Conservation (phyloP, 2,113 vertebrate genomes). For the Phasianus colchicus region DNA sequence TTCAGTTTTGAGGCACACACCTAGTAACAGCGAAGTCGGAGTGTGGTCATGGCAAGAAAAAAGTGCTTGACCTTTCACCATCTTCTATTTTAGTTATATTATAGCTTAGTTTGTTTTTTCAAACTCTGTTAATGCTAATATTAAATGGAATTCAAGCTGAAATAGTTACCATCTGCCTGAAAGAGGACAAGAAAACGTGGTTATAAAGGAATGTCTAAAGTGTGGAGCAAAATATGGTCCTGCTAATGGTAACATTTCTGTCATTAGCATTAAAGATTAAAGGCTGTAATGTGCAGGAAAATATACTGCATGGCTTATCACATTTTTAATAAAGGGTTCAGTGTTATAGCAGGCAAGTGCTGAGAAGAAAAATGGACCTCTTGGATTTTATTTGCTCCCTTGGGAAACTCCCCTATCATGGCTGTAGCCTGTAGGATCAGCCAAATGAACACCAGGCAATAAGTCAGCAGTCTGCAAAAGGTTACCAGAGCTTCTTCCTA, state of each 20-base stretch:
- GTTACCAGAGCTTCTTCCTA: slow-evolving; percentile 69
- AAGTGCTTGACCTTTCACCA: background rate
- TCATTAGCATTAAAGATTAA: slow-evolving; percentile 60
- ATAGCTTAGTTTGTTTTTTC: slow-evolving; percentile 41
- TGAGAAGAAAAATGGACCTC: slow-evolving; percentile 64
- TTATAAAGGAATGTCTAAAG: slow-evolving; percentile 36
- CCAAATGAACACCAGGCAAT: slow-evolving; percentile 59
- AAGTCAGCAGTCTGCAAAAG: slow-evolving; percentile 58
- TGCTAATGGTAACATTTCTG: slow-evolving; percentile 39
- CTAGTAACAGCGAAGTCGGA: slow-evolving; percentile 32
- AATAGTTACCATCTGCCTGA: slow-evolving; percentile 73
- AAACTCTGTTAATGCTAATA: slow-evolving; percentile 48
- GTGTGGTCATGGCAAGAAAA: background rate
- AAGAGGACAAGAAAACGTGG: background rate
- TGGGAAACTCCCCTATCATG: slow-evolving; percentile 51
- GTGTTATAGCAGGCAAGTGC: slow-evolving; percentile 19
- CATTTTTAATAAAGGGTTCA: slow-evolving; percentile 66
- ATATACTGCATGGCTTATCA: slow-evolving; percentile 54
- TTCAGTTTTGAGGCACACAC: slow-evolving; percentile 44
- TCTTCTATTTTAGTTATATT: slow-evolving; percentile 58
- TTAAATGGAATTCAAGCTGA: slow-evolving; percentile 54
- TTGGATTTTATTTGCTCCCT: slow-evolving; percentile 71
- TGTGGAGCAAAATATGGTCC: slow-evolving; percentile 10
- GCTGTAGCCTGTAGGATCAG: slow-evolving; percentile 27
- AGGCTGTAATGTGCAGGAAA: slow-evolving; percentile 58